Evolutionary conservation across 2,888 invertebrate genomes (phyloP), one percentile per base, ranked within the genome.

Genomic region (Pandemis cinnamomeana): DNA sequence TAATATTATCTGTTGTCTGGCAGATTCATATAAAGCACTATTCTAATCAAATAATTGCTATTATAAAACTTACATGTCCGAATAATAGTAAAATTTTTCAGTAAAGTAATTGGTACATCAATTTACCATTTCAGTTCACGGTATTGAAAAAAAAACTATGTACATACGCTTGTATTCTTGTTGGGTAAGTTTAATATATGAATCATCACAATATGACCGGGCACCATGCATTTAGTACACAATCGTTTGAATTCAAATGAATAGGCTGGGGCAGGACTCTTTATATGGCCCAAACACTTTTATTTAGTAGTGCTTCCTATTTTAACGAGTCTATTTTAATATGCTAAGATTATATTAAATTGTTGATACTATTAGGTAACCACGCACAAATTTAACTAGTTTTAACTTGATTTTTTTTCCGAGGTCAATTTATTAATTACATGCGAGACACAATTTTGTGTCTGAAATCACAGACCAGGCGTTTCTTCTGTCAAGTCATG

Each of bases 121-220:
- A 42, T 60, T 69, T 27, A 58, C 42, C n/a, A 20, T 27, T 44
- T 64, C 51, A 58, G 46, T 48, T 41, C 42, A 51, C 60, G 55
- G 55, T 60, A 48, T 27, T 42, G 15, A 53, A 42, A 44, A 15
- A 55, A 63, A 48, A 20, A 8, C 41, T 44, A 61, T 55, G 72
- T 77, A 67, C 44, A 71, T 70, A 76, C 60, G 71, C 51, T 70
- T 70, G 62, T 73, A 77, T 58, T 41, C 63, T 71, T 72, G 67
- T 63, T 51, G 67, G 60, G 48, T 51, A 10, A 60, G 46, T 67
- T 63, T 66, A 53, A 72, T 46, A 62, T 58, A 58, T 66, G 61
- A 27, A 72, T 66, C 76, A 77, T 77, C 77, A 77, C 77, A 77
- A 76, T 67, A 36, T 66, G 46, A 13, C 51, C 15, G 55, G 66